Evolutionary conservation across 1,140 invertebrate species (phyloP), one percentile per base, ranked within the genome.

Genomic region (Penaeus chinensis): DNA sequence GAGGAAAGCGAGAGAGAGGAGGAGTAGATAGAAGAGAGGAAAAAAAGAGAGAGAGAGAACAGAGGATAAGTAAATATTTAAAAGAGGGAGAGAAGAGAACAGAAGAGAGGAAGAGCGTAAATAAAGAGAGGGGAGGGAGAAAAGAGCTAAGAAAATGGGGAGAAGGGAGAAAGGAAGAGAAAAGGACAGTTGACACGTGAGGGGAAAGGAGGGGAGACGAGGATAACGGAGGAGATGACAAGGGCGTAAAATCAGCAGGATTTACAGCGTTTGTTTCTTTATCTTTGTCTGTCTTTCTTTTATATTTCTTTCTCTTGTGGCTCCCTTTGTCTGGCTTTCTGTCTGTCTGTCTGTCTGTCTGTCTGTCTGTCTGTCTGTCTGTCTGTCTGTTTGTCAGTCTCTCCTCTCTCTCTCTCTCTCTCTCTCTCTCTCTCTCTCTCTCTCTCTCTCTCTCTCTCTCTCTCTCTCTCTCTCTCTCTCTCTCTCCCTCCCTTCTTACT

Each of bases 381-480:
- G n/a, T 77, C 74, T 77, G 5, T 77, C 32, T 77, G 5, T 77
- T 32, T 77, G 37, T 77, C 32, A 32, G 20, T 77, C 74, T 77
- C 74, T 77, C 74, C 24, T 37, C 74, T 77, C 74, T 77, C 74
- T 77, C 74, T 77, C 24, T 77, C 24, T 37, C 74, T 77, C 74
- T 77, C n/a, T 77, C 74, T 77, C 74, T 47, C 74, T 77, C 37
- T 37, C 24, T 37, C 3, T 77, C 32, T 37, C n/a, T 77, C 32
- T 77, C 74, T 77, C 74, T 77, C 24, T 77, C 7, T 77, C 74
- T n/a, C 24, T 24, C 7, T 37, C 2, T 22, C 32, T 37, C 32
- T 77, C 74, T 77, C 24, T 37, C 74, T 77, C 74, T 77, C 74
- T 77, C 74, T 77, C 24, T 77, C 24, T 37, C 74, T 77, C 74